phyloP scores from a whole-genome alignment of 2,888 invertebrate species.

The Elegia similella region DNA sequence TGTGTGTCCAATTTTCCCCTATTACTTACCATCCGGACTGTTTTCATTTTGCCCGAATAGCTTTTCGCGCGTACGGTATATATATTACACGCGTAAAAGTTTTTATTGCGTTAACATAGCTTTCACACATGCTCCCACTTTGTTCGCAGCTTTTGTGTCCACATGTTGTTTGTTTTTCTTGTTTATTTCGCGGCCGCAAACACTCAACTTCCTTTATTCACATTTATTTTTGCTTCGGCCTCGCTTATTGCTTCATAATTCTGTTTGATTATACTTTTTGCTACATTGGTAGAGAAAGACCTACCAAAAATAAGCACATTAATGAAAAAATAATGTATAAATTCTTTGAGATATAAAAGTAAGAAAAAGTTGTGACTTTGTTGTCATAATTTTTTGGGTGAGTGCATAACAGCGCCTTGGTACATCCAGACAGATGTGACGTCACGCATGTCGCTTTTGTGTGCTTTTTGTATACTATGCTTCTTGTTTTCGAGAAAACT shows the following conservation, averaged over 20 bases:
- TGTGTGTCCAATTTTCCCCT: too few relatives aligned
- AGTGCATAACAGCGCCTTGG: too few relatives aligned
- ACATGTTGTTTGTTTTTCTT: constrained; percentile 14
- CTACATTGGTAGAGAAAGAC: not conserved
- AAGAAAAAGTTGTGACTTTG: too few relatives aligned
- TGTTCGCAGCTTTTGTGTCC: constrained; percentile 12
- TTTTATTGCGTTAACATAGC: constrained; percentile 14
- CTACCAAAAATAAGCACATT: too few relatives aligned
- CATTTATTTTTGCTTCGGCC: not conserved
- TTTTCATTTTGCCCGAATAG: too few relatives aligned
- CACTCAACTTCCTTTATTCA: constrained; percentile 2
- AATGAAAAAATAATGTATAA: too few relatives aligned
- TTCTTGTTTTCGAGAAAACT: too few relatives aligned
- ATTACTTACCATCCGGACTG: not conserved
- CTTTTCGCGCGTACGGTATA: not conserved
- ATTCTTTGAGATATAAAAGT: too few relatives aligned
- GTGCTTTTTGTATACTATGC: too few relatives aligned
- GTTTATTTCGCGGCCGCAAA: constrained; percentile 10
- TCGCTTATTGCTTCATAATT: constrained; percentile 5
- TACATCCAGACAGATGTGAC: too few relatives aligned
- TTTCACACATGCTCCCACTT: constrained; percentile 11
- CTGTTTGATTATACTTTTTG: not conserved
- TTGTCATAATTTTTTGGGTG: too few relatives aligned
- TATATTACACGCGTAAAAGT: constrained; percentile 4
- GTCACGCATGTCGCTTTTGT: too few relatives aligned